Evolutionary conservation across 2,888 invertebrate species (phyloP).

Genomic region (Aphodius sticticus): DNA sequence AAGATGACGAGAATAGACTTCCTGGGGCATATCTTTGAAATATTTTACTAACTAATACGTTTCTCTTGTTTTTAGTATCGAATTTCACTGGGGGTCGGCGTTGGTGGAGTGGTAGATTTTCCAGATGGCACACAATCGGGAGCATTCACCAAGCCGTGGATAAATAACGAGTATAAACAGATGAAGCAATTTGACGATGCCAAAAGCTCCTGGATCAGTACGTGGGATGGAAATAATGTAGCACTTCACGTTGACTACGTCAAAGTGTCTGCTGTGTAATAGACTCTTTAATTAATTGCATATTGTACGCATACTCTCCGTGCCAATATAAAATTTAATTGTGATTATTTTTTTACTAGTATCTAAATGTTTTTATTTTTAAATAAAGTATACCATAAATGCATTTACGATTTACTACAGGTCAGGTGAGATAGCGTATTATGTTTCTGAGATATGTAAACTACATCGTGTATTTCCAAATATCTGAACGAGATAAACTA

Average conservation of each 20-base stretch:
- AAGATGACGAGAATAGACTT: neutral
- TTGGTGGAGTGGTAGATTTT: slow-evolving; percentile 73
- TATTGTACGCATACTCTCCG: neutral
- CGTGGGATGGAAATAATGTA: slow-evolving; percentile 61
- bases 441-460: no score
- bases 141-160: slow-evolving; percentile 70
- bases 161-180: slow-evolving; percentile 66
- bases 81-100: slow-evolving; percentile 69
- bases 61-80: slow-evolving; percentile 19
- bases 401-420: neutral
- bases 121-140: slow-evolving; percentile 64
- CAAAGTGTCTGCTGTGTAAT: slow-evolving; percentile 58
- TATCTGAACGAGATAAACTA: no score
- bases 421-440: no score
- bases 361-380: neutral
- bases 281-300: no score
- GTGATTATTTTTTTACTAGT: neutral
- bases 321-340: neutral
- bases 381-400: neutral
- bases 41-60: neutral
- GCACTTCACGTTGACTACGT: slow-evolving; percentile 64
- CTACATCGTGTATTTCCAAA: no score
- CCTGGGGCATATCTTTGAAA: neutral
- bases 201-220: slow-evolving; percentile 65
- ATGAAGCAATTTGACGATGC: slow-evolving; percentile 69